These are phyloP conservation scores for Catharus fuscescens DNA, from an alignment of 2,113 vertebrate species.

Conservation along the genomic window DNA sequence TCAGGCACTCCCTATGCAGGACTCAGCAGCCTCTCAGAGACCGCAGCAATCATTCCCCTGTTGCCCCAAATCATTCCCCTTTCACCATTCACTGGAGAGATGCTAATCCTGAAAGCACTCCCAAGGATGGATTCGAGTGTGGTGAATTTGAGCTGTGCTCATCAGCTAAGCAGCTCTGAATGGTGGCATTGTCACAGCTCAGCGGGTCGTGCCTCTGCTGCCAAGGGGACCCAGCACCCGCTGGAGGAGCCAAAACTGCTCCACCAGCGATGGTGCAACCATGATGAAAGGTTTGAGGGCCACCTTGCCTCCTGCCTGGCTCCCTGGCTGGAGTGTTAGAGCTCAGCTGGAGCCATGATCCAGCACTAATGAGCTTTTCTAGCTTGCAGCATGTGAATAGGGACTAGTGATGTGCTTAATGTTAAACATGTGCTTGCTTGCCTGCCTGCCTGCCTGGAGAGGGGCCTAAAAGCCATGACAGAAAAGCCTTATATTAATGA, in stretches of 20 bases:
- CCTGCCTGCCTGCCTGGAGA: slow-evolving; percentile 45
- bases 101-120: neutral
- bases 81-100: neutral
- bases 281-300: neutral
- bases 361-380: slow-evolving; percentile 37
- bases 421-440: slow-evolving; percentile 54
- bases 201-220: neutral
- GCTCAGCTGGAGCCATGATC: neutral
- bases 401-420: slow-evolving; percentile 49
- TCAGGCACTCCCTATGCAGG: neutral
- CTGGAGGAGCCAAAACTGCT: rapidly evolving
- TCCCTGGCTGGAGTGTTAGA: neutral
- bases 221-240: rapidly evolving
- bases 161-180: neutral
- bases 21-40: neutral
- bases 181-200: neutral
- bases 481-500: slow-evolving; percentile 47
- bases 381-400: slow-evolving; percentile 39
- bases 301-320: neutral
- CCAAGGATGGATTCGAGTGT: neutral
- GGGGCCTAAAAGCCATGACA: slow-evolving; percentile 32
- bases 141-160: neutral
- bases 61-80: neutral
- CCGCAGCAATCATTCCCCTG: rapidly evolving
- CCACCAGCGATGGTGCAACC: neutral